Base-by-base conservation (phyloP, 2,113 vertebrate species). In the Craseonycteris thonglongyai region DNA sequence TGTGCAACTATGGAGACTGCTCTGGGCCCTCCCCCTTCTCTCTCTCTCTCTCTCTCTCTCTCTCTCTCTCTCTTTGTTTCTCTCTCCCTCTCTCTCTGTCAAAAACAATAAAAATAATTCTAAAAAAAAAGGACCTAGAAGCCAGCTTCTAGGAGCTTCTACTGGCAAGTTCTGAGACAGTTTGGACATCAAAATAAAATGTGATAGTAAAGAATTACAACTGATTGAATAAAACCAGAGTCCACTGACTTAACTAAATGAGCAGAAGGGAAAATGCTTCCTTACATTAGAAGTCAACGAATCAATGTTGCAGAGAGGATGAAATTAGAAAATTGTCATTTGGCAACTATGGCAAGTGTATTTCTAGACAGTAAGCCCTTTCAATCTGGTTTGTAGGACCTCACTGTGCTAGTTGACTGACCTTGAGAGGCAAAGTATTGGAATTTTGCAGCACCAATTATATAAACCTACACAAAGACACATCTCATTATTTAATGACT, bases 401-500 rank as follows among this genome's bases (percentile, higher is more conserved):
- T 89, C 58, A 22, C 56, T 58, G 40, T 45, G 58, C 49, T 82
- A 75, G n/a, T 28, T 76, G 26, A 93, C 26, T 83, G 83, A 83
- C 58, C 63, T 80, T 87, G 66, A 96, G 40, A 78, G 38, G 40
- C n/a, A 35, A 93, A 79, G 22, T 90, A 72, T 90, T 61, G 91
- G 65, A 93, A 80, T 94, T 94, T 96, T 94, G 47, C 26, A 94
- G 54, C 33, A 91, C 54, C 90, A 75, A 79, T 93, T 94, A 84
- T n/a, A 61, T 71, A 93, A 97, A 88, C 75, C 45, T 90, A 92
- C 74, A 86, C 86, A 93, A 68, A 95, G 72, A 66, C 82, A 78
- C 1, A 3, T 88, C 82, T 94, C 63, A 59, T 40, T 93, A 22
- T 45, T 91, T 88, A 95, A 89, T 89, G 63, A 79, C 74, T 89